Conservation (phyloP, 1,140 invertebrate genomes). For the Leptinotarsa undecemlineata region DNA sequence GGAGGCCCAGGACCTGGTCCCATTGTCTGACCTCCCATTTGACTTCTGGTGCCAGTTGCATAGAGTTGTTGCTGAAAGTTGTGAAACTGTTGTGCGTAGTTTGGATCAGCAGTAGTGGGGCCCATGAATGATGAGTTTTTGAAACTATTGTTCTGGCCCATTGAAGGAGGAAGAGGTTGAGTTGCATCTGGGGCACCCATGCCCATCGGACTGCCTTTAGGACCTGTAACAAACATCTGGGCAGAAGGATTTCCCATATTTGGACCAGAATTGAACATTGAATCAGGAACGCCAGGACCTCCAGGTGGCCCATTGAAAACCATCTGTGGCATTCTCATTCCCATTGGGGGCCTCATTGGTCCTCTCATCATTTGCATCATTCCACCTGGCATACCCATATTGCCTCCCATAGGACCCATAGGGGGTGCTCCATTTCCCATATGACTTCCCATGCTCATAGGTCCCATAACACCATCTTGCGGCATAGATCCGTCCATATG, state of each 20-base stretch:
- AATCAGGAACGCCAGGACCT: slow-evolving; percentile 58
- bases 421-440: slow-evolving; percentile 55
- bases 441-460: slow-evolving; percentile 58
- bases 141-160: slow-evolving; percentile 75
- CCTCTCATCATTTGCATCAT: slow-evolving; percentile 56
- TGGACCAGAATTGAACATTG: slow-evolving; percentile 50
- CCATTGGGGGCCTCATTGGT: slow-evolving; percentile 43
- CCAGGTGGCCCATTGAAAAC: slow-evolving; percentile 58
- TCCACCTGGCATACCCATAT: slow-evolving; percentile 48
- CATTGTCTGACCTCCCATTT: slow-evolving; percentile 55
- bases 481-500: slow-evolving; percentile 56
- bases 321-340: slow-evolving; percentile 64
- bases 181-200: slow-evolving; percentile 65
- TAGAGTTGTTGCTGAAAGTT: slow-evolving; percentile 94
- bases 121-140: slow-evolving; percentile 81
- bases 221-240: slow-evolving; percentile 60
- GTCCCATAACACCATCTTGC: slow-evolving; percentile 57
- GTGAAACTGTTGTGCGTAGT: slow-evolving; percentile 92
- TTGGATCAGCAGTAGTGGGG: slow-evolving; percentile 83
- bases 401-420: slow-evolving; percentile 50
- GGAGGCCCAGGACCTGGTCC: slow-evolving; percentile 51
- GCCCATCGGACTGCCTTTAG: slow-evolving; percentile 60
- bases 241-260: slow-evolving; percentile 55
- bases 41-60: slow-evolving; percentile 81
- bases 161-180: slow-evolving; percentile 77